Percentiles rank a stretch among this genome's conserved stretches.
These are phyloP conservation scores for Acrobasis consociella DNA, from an alignment of 2,888 invertebrate genomes.

Conservation along the genomic window DNA sequence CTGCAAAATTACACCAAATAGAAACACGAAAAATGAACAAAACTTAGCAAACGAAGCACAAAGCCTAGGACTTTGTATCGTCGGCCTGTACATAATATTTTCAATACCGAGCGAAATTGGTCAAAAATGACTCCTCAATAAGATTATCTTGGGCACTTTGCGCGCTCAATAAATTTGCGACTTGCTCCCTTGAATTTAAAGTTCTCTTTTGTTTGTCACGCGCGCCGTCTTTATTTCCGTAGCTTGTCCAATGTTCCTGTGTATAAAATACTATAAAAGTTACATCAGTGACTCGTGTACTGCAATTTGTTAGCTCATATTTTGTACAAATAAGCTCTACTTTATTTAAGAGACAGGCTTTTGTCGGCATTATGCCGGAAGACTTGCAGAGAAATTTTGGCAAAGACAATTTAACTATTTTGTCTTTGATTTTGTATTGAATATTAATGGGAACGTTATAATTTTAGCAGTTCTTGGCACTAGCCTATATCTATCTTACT, in stretches of 20 bases:
- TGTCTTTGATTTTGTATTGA: no score
- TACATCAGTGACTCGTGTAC: constrained; percentile 7
- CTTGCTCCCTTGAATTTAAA: constrained; percentile 40
- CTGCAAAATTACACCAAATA: constrained; percentile 26
- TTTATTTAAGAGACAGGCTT: not conserved
- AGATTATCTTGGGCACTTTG: constrained; percentile 56
- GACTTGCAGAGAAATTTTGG: no score
- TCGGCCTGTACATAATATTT: constrained; percentile 65
- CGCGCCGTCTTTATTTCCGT: constrained; percentile 16
- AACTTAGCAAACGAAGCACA: constrained; percentile 30
- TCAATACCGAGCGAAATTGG: constrained; percentile 70
- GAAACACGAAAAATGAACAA: constrained; percentile 28
- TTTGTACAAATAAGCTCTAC: constrained; percentile 12
- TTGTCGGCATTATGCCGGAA: not conserved
- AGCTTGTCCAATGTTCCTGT: constrained; percentile 15
- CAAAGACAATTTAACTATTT: no score
- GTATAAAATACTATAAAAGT: constrained; percentile 12
- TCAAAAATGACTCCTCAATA: constrained; percentile 70
- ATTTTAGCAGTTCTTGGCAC: no score
- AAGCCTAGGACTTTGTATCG: constrained; percentile 51
- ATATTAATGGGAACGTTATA: no score
- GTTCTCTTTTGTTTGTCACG: constrained; percentile 42
- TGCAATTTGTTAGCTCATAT: constrained; percentile 13
- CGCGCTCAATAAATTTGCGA: constrained; percentile 36
- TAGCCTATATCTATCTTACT: no score